phyloP scores from a whole-genome alignment of 2,113 vertebrate species.

The Hippopotamus amphibius region DNA sequence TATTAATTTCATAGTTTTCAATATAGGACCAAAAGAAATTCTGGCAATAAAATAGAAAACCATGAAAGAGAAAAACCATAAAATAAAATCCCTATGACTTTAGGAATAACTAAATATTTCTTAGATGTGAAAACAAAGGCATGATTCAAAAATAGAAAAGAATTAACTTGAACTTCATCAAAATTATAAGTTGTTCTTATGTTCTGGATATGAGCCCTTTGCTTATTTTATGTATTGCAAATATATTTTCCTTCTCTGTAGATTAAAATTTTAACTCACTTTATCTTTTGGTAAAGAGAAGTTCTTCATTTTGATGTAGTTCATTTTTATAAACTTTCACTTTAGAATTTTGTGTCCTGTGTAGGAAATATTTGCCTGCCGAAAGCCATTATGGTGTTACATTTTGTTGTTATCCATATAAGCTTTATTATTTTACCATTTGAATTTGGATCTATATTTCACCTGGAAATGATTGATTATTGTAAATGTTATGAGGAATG shows the following conservation, averaged over 20 bases:
- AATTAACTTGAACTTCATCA: neutral
- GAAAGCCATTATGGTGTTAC: neutral
- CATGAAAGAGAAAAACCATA: neutral
- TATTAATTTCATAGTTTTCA: neutral
- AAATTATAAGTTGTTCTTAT: neutral
- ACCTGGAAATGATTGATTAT: neutral
- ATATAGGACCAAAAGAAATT: neutral
- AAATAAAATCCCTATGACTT: neutral
- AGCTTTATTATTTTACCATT: neutral
- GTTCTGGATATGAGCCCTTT: neutral
- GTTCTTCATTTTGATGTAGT: neutral
- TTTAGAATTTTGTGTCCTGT: neutral
- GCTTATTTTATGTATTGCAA: neutral
- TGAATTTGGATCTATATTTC: slow-evolving; percentile 2
- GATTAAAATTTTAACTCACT: neutral
- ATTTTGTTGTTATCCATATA: neutral
- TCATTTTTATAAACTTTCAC: neutral
- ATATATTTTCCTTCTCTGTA: neutral
- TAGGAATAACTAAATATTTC: neutral
- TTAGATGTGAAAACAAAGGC: neutral
- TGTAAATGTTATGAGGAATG: neutral
- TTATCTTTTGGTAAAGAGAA: neutral
- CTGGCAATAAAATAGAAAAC: neutral
- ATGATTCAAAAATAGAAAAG: slow-evolving; percentile 8
- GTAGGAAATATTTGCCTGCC: neutral